A percentile compares a stretch with the other conserved stretches of the same genome.
Conservation (phyloP, 92 coral and sea anemone species). For the Phenganax subtilis region DNA sequence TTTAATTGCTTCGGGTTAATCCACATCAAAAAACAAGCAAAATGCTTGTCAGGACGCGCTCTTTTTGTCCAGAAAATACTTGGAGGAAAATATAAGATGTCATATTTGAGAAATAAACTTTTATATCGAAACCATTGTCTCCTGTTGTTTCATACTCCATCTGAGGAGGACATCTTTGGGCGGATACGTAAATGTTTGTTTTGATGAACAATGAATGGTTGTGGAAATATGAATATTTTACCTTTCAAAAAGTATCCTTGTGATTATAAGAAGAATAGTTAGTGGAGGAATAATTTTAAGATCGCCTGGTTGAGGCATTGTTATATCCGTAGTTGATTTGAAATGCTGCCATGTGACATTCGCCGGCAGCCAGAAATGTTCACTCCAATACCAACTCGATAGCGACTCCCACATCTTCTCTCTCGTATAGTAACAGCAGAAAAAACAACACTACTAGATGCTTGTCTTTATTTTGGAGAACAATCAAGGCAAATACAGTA, state of each 20-base stretch:
- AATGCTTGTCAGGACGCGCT: background rate
- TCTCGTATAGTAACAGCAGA: background rate
- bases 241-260: conserved; percentile 41
- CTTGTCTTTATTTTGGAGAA: background rate
- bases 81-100: too few relatives aligned
- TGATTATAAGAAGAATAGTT: conserved; percentile 13
- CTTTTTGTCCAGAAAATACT: too few relatives aligned
- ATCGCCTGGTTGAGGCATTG: conserved; percentile 36
- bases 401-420: conserved; percentile 17
- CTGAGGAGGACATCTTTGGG: background rate
- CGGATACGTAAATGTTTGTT: background rate
- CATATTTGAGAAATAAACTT: too few relatives aligned
- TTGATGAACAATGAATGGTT: background rate
- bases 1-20: background rate
- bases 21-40: background rate
- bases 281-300: conserved; percentile 29
- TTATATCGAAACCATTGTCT: too few relatives aligned
- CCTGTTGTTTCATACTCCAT: too few relatives aligned
- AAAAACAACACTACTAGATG: background rate
- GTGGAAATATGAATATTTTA: background rate
- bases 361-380: conserved; percentile 40
- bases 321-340: conserved; percentile 33
- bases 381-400: conserved; percentile 36
- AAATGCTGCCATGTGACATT: conserved; percentile 45
- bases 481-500: background rate